Evolutionary conservation across 2,113 vertebrate genomes (phyloP).

Genomic region (Numida meleagris): DNA sequence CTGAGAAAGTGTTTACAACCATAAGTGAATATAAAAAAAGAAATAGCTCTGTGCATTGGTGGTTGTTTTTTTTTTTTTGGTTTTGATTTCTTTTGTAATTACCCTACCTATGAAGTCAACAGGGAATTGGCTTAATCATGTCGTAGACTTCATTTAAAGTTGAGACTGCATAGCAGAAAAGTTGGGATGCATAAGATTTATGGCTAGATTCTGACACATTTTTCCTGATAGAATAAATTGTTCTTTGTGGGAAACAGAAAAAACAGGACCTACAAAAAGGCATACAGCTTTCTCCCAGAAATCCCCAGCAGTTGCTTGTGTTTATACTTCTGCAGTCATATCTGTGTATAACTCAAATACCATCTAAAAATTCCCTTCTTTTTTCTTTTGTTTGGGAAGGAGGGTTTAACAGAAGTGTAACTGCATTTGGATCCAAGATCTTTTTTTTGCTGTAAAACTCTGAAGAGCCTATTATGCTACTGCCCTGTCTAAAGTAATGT

Average conservation of each 20-base stretch:
- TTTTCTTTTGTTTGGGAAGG: background rate
- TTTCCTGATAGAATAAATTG: background rate
- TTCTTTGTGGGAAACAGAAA: background rate
- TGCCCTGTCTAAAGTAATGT: constrained; percentile 14
- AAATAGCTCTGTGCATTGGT: background rate
- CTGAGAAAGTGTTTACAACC: background rate
- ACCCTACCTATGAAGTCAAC: background rate
- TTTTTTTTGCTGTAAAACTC: background rate
- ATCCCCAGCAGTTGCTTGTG: background rate
- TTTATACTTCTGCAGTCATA: background rate
- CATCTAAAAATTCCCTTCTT: background rate
- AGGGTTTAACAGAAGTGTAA: background rate
- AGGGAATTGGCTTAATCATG: background rate
- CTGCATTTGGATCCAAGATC: background rate
- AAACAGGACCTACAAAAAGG: background rate
- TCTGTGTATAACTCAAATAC: background rate
- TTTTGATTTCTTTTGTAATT: background rate
- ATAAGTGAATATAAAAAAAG: background rate
- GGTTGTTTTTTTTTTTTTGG: no score
- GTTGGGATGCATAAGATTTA: background rate
- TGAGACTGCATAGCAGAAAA: background rate
- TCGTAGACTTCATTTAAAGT: background rate
- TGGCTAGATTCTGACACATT: background rate
- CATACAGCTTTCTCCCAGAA: background rate
- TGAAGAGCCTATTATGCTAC: constrained; percentile 33